These are phyloP conservation scores for Rhabdomys pumilio DNA, from an alignment of 2,797 vertebrate genomes.

Conservation along the genomic window DNA sequence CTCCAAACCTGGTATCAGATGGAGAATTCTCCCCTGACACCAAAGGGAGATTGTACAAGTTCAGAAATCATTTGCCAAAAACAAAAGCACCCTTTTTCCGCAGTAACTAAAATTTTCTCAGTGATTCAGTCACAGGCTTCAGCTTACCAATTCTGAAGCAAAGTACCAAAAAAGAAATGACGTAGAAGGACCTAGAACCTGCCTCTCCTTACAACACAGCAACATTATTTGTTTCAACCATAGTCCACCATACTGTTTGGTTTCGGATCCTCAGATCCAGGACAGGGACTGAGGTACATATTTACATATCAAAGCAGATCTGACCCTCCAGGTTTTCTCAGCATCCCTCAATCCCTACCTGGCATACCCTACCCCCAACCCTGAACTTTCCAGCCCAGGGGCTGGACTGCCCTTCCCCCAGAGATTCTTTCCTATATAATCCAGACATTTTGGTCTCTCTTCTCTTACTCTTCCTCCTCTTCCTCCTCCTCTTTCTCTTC, in stretches of 20 bases:
- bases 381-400: neutral
- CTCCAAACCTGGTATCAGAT: neutral
- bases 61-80: neutral
- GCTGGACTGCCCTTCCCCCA: neutral
- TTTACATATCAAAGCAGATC: neutral
- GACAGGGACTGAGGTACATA: neutral
- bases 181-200: neutral
- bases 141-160: neutral
- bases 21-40: neutral
- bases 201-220: neutral
- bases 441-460: neutral
- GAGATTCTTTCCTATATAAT: neutral
- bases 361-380: neutral
- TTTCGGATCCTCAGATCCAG: neutral
- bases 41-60: neutral
- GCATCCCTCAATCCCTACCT: neutral
- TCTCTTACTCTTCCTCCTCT: too few species aligned
- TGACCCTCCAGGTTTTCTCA: neutral
- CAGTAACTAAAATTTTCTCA: neutral
- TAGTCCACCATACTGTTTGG: neutral
- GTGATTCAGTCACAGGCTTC: neutral
- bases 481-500: too few species aligned
- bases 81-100: neutral
- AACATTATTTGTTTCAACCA: neutral
- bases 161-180: neutral